phyloP scores from a whole-genome alignment of 2,888 invertebrate species.

The Apotomis capreana region DNA sequence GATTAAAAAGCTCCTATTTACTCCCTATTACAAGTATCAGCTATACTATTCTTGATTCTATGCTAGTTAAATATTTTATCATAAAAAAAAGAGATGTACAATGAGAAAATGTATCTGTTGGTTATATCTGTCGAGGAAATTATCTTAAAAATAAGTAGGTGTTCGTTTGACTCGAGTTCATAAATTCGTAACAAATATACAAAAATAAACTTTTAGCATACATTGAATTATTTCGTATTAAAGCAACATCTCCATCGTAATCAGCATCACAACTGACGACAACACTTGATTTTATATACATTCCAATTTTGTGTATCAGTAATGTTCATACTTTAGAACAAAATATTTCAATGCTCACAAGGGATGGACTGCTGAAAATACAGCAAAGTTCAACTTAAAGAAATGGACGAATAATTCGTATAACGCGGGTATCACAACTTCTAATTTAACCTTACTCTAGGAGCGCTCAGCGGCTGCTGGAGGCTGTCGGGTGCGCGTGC shows the following conservation, averaged over 20 bases:
- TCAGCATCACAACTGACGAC: neutral
- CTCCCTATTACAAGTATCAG: constrained; percentile 72
- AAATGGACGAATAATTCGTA: constrained; percentile 31
- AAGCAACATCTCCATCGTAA: neutral
- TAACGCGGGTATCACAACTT: constrained; percentile 13
- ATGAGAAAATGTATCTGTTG: constrained; percentile 29
- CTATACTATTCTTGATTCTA: constrained; percentile 76
- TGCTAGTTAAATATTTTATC: constrained; percentile 69
- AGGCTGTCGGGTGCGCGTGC: too few relatives aligned
- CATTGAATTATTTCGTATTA: neutral
- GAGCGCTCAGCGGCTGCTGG: neutral
- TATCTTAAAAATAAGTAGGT: constrained; percentile 13
- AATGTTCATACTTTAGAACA: constrained; percentile 2
- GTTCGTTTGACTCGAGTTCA: constrained; percentile 5
- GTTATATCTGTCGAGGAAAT: constrained; percentile 31
- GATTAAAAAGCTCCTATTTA: constrained; percentile 72
- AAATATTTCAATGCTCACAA: constrained; percentile 5
- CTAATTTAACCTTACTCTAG: constrained; percentile 16
- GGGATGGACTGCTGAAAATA: neutral
- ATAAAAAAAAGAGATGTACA: constrained; percentile 47
- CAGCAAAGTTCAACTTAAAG: neutral
- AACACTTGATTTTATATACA: neutral
- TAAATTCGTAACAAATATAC: constrained; percentile 19
- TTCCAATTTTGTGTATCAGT: neutral
- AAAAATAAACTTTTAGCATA: constrained; percentile 18